Base-by-base conservation (phyloP, 2,113 vertebrate species). In the Nicator chloris region DNA sequence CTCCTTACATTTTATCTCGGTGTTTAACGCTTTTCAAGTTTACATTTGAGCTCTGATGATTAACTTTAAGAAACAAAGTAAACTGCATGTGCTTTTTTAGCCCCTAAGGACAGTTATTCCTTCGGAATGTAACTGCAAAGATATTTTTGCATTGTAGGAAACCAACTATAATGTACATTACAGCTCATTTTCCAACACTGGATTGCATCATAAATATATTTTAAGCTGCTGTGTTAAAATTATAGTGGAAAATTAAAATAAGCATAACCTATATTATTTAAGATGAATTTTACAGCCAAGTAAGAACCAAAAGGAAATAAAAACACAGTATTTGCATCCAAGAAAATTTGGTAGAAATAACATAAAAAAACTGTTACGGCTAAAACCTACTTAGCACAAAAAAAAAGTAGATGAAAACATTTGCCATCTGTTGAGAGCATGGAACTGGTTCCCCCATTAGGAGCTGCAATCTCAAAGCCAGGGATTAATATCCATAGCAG, bases 391-490 rank as follows among this genome's bases (percentile, higher is more conserved):
- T 94, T 85, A 92, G 83, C 17, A 23, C 61, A 57, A 61, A 68
- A 68, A 84, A 65, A 78, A 76, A 66, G 54, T 3, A 70, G 79
- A 89, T 54, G 65, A 95, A 96, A 97, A 92, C 80, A 96, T 93
- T 97, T 95, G 82, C 95, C 95, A 96, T 96, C 96, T 97, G 95
- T 83, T 96, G 87, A 92, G 91, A 95, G 90, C 71, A 84, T 51
- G 60, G 91, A 72, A 69, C 73, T 87, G 76, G 79, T 82, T 93
- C 93, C 64, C 81, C 84, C 82, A 60, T 72, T 76, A 94, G 8
- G 37, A 96, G 88, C 59, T 68, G 33, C 87, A 95, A 81, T 88
- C 93, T 87, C 70, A 71, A 95, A 96, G 88, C 59, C 65, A 82
- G 65, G 91, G 90, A 97, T 95, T 96, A 95, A 84, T 81, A 92